A percentile compares a stretch with the other conserved stretches of the same genome.
Conservation (phyloP, 2,113 vertebrate genomes). For the Gila orcuttii region DNA sequence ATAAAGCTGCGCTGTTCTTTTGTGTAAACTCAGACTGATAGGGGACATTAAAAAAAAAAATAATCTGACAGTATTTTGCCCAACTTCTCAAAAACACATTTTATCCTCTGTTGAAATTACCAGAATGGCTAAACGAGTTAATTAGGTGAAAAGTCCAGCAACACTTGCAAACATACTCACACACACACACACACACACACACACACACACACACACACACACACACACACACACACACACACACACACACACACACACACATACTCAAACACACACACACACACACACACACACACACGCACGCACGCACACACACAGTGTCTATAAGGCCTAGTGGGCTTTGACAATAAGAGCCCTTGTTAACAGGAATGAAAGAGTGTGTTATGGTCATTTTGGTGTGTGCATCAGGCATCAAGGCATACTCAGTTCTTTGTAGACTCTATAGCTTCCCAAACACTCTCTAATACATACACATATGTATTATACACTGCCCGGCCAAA, state of each 20-base stretch:
- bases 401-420: slow-evolving; percentile 17
- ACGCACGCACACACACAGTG: slow-evolving; percentile 35
- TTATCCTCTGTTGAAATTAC: slow-evolving; percentile 14
- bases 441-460: background rate
- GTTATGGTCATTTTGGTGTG: slow-evolving; percentile 34
- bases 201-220: slow-evolving; percentile 47
- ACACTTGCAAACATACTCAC: slow-evolving; percentile 38
- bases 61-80: slow-evolving; percentile 20
- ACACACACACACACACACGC: no score
- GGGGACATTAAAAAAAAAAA: slow-evolving; percentile 5
- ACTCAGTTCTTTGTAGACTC: slow-evolving; percentile 9
- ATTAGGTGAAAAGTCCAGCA: slow-evolving; percentile 44
- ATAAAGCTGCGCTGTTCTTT: slow-evolving; percentile 18
- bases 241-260: slow-evolving; percentile 45
- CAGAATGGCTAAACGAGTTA: slow-evolving; percentile 22
- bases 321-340: slow-evolving; percentile 20
- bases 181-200: slow-evolving; percentile 39
- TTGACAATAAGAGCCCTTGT: slow-evolving; percentile 45
- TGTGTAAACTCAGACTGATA: slow-evolving; percentile 31
- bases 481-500: no score
- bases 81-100: slow-evolving; percentile 11
- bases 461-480: background rate
- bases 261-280: slow-evolving; percentile 19
- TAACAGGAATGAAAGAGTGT: slow-evolving; percentile 22
- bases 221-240: slow-evolving; percentile 38